Evolutionary conservation across 2,888 invertebrate genomes (phyloP).

Genomic region (Seira sanloemensis): DNA sequence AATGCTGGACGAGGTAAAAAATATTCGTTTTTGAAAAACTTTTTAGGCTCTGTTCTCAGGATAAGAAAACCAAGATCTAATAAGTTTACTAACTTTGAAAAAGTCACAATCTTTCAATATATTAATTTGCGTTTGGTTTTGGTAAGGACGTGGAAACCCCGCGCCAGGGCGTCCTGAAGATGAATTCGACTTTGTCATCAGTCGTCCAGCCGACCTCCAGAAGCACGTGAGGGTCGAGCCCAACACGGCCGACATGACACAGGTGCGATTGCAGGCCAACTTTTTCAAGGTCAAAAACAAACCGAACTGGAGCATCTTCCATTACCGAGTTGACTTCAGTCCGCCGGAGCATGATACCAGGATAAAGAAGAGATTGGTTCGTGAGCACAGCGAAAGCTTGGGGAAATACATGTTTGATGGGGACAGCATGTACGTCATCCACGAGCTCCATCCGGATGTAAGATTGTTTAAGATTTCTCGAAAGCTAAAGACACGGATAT

Average conservation of each 20-base stretch:
- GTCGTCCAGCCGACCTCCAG: no score
- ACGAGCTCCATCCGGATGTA: slow-evolving; percentile 75
- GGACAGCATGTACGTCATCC: slow-evolving; percentile 81
- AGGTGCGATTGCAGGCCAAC: slow-evolving; percentile 2
- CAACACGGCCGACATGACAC: slow-evolving; percentile 16
- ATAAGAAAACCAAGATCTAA: no score
- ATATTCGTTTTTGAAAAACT: no score
- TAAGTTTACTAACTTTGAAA: no score
- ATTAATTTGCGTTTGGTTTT: no score
- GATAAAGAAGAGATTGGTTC: slow-evolving; percentile 80
- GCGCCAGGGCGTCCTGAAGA: no score
- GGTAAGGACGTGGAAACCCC: no score
- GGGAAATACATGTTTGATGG: slow-evolving; percentile 85
- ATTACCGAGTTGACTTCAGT: slow-evolving; percentile 85
- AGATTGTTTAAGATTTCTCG: no score
- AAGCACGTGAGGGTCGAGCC: slow-evolving; percentile 20
- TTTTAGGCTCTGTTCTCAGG: no score
- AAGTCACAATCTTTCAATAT: no score
- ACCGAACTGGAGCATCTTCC: slow-evolving; percentile 78
- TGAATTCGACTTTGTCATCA: slow-evolving; percentile 51
- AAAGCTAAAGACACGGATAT: no score
- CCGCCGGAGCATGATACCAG: slow-evolving; percentile 84
- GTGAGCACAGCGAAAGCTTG: slow-evolving; percentile 78
- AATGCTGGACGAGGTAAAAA: no score
- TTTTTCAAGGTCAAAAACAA: slow-evolving; percentile 76